Base-by-base conservation (phyloP, 2,888 invertebrate species). In the Caenorhabditis sp. region DNA sequence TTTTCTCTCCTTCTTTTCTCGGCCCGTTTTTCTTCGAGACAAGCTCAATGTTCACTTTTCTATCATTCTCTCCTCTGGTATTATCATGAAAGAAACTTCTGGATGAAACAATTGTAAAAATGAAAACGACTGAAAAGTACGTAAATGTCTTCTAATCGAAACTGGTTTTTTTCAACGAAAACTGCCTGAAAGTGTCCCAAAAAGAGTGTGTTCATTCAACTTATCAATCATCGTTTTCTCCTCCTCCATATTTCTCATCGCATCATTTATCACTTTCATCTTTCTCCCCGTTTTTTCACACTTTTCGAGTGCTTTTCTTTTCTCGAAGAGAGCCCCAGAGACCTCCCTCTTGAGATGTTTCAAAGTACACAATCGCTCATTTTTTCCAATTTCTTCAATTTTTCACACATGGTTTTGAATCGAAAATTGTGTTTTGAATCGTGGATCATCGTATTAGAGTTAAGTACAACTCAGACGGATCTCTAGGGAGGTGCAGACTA, bases 261-360 rank as follows among this genome's bases (percentile, higher is more conserved):
- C 70, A 61, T 61, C 72, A 72, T 72, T 72, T 72, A 59, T 72
- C 72, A 72, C 6, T 59, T 54, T 41, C 54, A 68, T 68, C 68
- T 38, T 54, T n/a, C n/a, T n/a, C n/a, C n/a, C n/a, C 54, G 38
- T 24, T 26, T 54, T 54, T 68, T 51, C 49, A 49, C 68, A 68
- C 68, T 54, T 68, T 54, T 68, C 54, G 54, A 68, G 58, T 35
- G 72, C 28, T 28, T 47, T 49, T 24, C 22, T 12, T 22, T n/a
- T 10, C 10, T 16, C 58, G n/a, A 22, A 14, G n/a, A 70, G 70
- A 47, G 47, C 19, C 19, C 47, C 38, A 35, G 31, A 70, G 51
- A 68, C 51, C 69, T 19, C 35, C 61, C 70, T 70, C 72, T 72
- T 59, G 72, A 72, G 72, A 59, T 72, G 72, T 61, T 72, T 72